Evolutionary conservation across 2,888 invertebrate species (phyloP), one percentile per base, ranked within the genome.

Genomic region (Acleris laterana): DNA sequence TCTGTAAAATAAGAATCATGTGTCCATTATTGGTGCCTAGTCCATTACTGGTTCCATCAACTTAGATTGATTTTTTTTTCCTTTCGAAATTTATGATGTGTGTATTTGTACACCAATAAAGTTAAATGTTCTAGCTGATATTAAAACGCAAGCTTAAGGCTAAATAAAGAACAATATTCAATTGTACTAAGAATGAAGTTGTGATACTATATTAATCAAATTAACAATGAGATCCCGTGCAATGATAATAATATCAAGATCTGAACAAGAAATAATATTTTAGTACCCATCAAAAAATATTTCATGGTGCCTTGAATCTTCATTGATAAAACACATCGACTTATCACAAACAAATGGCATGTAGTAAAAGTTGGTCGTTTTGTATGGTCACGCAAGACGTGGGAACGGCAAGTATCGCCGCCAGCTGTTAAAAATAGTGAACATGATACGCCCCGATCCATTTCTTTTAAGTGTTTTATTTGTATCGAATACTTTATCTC

Each of bases 371-470:
- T 62, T 62, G 25, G 63, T 62, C 48, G 63, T 63, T 49, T 56
- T 20, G 46, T 48, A 53, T 53, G 52, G 52, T 67, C 67, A 67
- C 63, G 62, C 67, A 57, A 63, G 32, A 49, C 63, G 55, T 38
- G 57, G 63, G 63, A 67, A 58, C 52, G 46, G 48, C 32, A 46
- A 62, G 38, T 32, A 52, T 67, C 51, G 67, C 32, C 52, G 62
- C 38, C 67, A 63, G 67, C 63, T 63, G 65, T 56, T 61, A 60
- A 65, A 65, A 65, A 65, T 56, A 65, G 65, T 65, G 55, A 65
- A 60, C 65, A 65, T 65, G 65, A 65, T 65, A 65, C 56, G 55
- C 60, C 60, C 9, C 65, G 55, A 55, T 55, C 65, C 53, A 59
- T 60, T 60, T 49, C 50, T 60, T 63, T 64, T 56, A 56, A 65